phyloP scores from a whole-genome alignment of 2,113 vertebrate species.

The Gymnocephalus cernua region DNA sequence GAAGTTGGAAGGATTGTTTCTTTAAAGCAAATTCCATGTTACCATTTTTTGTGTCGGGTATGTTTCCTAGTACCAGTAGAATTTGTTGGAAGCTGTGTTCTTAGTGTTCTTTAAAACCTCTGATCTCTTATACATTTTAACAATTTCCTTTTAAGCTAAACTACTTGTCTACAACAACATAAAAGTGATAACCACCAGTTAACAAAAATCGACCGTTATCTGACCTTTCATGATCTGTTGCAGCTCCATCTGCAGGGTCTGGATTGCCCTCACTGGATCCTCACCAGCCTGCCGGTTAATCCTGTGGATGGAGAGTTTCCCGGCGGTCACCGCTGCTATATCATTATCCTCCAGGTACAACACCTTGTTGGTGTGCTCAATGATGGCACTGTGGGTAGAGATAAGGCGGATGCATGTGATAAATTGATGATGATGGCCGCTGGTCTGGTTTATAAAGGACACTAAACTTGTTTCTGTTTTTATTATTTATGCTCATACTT shows the following conservation, averaged over 20 bases:
- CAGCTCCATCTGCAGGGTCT: conserved; percentile 96
- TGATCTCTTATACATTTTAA: background rate
- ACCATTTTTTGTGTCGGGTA: background rate
- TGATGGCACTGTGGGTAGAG: conserved; percentile 87
- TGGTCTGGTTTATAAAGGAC: background rate
- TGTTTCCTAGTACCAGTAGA: background rate
- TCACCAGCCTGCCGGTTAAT: conserved; percentile 89
- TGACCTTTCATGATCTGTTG: conserved; percentile 98
- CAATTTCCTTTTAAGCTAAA: background rate
- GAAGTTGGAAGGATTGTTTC: background rate
- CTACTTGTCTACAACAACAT: background rate
- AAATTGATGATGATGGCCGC: background rate
- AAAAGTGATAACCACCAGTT: background rate
- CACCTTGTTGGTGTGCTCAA: conserved; percentile 97
- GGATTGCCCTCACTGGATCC: conserved; percentile 91
- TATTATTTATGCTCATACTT: background rate
- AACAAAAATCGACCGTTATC: conserved; percentile 15
- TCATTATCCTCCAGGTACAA: conserved; percentile 96
- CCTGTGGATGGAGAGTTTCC: conserved; percentile 94
- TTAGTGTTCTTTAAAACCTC: background rate
- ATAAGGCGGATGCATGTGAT: background rate
- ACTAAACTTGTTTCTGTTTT: background rate
- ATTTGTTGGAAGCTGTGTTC: background rate
- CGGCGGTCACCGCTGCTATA: conserved; percentile 89
- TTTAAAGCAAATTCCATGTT: background rate